Conservation (phyloP, 2,797 vertebrate species). For the Synanceia verrucosa region DNA sequence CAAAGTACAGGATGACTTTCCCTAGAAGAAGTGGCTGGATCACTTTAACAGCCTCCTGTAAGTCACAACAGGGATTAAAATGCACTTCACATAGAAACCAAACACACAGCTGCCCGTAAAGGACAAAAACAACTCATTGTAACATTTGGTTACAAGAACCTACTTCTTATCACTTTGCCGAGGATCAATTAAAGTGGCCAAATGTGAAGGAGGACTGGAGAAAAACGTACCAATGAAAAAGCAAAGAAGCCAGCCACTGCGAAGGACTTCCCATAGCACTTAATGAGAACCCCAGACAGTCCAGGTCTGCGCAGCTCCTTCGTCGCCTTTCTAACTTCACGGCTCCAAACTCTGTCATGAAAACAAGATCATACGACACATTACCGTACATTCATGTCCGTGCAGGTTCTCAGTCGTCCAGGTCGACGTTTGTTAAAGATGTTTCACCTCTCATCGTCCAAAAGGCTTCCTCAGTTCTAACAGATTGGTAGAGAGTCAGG, state of each 20-base stretch:
- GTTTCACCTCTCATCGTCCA: too few species aligned
- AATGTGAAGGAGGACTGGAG: not conserved
- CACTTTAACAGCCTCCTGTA: slow-evolving; percentile 88
- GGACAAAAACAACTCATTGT: too few species aligned
- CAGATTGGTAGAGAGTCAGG: too few species aligned
- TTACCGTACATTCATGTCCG: too few species aligned
- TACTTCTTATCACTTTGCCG: not conserved
- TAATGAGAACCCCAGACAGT: slow-evolving; percentile 87
- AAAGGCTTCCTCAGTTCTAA: too few species aligned
- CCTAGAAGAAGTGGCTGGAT: slow-evolving; percentile 90
- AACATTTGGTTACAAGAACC: not conserved
- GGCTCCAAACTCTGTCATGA: slow-evolving; percentile 91
- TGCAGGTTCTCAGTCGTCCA: too few species aligned
- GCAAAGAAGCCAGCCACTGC: slow-evolving; percentile 85
- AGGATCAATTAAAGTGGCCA: not conserved
- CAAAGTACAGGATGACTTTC: slow-evolving; percentile 89
- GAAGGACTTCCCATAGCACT: slow-evolving; percentile 89
- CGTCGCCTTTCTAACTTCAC: slow-evolving; percentile 84
- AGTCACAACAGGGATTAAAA: slow-evolving; percentile 6
- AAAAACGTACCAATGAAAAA: slow-evolving; percentile 83
- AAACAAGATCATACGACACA: too few species aligned
- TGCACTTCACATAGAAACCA: not conserved
- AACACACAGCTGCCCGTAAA: not conserved
- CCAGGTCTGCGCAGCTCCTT: slow-evolving; percentile 82
- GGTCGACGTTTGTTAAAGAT: too few species aligned